Percentiles rank a stretch among this genome's conserved stretches.
Conservation (phyloP, 30 jellyfish, hydroid and myxozoan genomes). For the Clytia hemisphaerica region DNA sequence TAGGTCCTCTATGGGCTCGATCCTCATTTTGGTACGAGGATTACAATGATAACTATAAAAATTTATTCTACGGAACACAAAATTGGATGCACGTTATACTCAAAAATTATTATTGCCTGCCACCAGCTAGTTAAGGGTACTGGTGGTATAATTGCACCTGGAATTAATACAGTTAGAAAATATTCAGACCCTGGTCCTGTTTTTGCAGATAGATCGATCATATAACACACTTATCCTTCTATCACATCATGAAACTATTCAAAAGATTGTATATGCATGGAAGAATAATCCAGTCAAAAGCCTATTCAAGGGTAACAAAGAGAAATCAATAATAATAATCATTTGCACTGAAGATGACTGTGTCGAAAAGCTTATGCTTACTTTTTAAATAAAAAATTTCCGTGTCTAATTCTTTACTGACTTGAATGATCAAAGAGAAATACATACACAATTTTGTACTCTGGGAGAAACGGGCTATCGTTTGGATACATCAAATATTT, state of each 20-base stretch:
- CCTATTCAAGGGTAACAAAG: not conserved
- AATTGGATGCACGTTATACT: not conserved
- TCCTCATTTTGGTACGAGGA: conserved; percentile 11
- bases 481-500: too few relatives aligned
- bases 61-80: not conserved
- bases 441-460: too few relatives aligned
- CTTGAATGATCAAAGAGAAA: too few relatives aligned
- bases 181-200: not conserved
- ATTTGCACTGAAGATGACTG: too few relatives aligned
- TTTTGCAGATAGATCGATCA: too few relatives aligned
- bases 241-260: not conserved
- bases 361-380: too few relatives aligned
- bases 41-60: conserved; percentile 1
- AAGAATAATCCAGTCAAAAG: not conserved
- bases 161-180: not conserved
- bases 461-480: too few relatives aligned
- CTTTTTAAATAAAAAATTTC: too few relatives aligned
- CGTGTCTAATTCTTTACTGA: too few relatives aligned
- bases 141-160: not conserved
- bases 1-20: conserved; percentile 8
- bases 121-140: not conserved
- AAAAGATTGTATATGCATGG: not conserved
- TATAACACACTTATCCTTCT: too few relatives aligned
- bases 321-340: too few relatives aligned
- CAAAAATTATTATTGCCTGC: not conserved